Conservation (phyloP, 2,113 vertebrate species). For the Podilymbus podiceps region DNA sequence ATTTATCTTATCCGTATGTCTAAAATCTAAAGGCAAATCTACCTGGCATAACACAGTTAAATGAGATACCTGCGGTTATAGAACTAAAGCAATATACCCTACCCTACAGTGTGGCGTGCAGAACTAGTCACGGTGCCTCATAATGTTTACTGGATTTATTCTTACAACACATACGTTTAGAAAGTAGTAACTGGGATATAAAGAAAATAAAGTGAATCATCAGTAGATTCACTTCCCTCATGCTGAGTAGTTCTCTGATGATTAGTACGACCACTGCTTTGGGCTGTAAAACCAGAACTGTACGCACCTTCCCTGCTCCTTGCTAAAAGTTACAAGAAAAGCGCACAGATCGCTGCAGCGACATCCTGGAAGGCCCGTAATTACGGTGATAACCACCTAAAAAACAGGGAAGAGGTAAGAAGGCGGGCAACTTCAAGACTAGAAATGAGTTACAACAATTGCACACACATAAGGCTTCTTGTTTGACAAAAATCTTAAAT, state of each 20-base stretch:
- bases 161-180: not conserved
- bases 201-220: not conserved
- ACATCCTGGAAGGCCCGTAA: conserved; percentile 91
- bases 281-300: not conserved
- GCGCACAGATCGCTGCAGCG: conserved; percentile 82
- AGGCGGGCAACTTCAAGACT: not conserved
- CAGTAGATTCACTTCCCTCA: not conserved
- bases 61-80: not conserved
- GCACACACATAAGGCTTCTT: not conserved
- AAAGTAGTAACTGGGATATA: not conserved
- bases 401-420: not conserved
- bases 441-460: not conserved
- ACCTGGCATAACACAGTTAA: not conserved
- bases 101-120: not conserved
- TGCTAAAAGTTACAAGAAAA: conserved; percentile 85
- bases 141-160: not conserved
- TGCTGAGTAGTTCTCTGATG: too few species aligned
- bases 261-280: not conserved
- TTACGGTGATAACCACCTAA: conserved; percentile 85
- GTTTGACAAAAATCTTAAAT: not conserved
- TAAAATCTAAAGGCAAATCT: not conserved
- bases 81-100: not conserved
- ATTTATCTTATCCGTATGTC: not conserved
- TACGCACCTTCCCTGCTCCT: conserved; percentile 84
- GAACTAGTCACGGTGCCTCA: not conserved